Conservation (phyloP, 1,140 invertebrate species). For the Pseudoatta argentina region DNA sequence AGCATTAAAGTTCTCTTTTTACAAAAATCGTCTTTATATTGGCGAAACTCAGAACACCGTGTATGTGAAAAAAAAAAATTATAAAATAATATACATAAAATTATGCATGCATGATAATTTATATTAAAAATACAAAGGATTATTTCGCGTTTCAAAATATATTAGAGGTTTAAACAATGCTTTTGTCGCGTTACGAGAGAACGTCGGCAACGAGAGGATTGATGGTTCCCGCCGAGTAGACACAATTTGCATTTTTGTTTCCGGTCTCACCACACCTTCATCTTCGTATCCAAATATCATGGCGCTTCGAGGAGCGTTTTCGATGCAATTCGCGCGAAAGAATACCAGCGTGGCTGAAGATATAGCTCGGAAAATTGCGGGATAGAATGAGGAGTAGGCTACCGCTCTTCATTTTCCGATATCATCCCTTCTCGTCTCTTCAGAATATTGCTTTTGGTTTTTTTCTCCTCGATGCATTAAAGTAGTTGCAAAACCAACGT, state of each 20-base stretch:
- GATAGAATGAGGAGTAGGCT: constrained; percentile 21
- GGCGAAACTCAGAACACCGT: not conserved
- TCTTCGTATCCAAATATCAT: constrained; percentile 57
- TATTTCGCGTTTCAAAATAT: constrained; percentile 1
- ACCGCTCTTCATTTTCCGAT: constrained; percentile 54
- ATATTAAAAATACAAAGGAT: not conserved
- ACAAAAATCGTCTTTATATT: not conserved
- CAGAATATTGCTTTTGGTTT: constrained; percentile 66
- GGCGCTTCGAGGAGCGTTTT: constrained; percentile 41
- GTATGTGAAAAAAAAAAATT: not conserved
- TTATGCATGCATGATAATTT: not conserved
- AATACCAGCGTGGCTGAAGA: constrained; percentile 37
- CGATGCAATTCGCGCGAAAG: constrained; percentile 51
- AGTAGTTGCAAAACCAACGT: constrained; percentile 39
- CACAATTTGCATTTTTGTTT: constrained; percentile 60
- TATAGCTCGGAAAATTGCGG: constrained; percentile 65
- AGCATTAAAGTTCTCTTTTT: not conserved
- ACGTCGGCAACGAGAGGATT: constrained; percentile 26
- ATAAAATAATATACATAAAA: constrained; percentile 7
- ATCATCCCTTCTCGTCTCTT: constrained; percentile 44
- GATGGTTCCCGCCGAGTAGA: constrained; percentile 37
- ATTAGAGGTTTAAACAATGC: constrained; percentile 21
- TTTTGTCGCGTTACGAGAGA: constrained; percentile 9
- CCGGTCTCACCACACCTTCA: not conserved
- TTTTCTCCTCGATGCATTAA: constrained; percentile 46